These are phyloP conservation scores for Bergia sp. DNA, from an alignment of 92 coral and sea anemone genomes.

Conservation along the genomic window DNA sequence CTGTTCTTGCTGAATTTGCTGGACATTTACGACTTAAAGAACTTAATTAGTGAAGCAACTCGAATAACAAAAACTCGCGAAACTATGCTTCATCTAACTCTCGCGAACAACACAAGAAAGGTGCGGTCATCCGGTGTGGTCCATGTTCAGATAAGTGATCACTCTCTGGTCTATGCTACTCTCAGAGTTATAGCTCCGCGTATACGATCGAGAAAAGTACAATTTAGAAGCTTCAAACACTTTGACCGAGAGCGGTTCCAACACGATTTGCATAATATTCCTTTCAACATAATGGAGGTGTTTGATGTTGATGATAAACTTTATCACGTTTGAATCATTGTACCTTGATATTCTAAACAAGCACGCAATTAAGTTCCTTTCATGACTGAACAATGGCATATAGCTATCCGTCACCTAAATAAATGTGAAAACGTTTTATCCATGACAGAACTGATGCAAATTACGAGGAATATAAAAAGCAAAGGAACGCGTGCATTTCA, in stretches of 20 bases:
- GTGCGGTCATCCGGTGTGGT: conserved; percentile 48
- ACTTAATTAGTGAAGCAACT: conserved; percentile 45
- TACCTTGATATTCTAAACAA: neutral
- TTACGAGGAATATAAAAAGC: neutral
- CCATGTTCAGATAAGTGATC: too few relatives aligned
- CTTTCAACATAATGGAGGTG: conserved; percentile 55
- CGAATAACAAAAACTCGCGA: conserved; percentile 43
- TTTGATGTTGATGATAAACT: neutral
- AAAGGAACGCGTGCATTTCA: conserved; percentile 25
- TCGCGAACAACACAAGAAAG: conserved; percentile 54
- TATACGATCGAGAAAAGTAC: neutral
- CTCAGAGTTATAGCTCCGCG: conserved; percentile 19
- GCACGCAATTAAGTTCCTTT: conserved; percentile 38
- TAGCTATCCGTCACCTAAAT: conserved; percentile 6
- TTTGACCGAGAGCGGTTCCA: too few relatives aligned
- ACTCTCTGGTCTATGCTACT: neutral
- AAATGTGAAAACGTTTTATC: conserved; percentile 30
- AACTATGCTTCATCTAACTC: conserved; percentile 46
- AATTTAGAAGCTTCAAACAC: too few relatives aligned
- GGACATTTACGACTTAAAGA: conserved; percentile 49
- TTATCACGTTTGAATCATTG: too few relatives aligned
- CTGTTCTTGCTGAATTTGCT: conserved; percentile 47
- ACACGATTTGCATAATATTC: conserved; percentile 14
- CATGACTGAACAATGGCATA: conserved; percentile 31
- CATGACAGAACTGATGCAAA: neutral